Conservation (phyloP, 2,113 vertebrate species). For the Grus americana region DNA sequence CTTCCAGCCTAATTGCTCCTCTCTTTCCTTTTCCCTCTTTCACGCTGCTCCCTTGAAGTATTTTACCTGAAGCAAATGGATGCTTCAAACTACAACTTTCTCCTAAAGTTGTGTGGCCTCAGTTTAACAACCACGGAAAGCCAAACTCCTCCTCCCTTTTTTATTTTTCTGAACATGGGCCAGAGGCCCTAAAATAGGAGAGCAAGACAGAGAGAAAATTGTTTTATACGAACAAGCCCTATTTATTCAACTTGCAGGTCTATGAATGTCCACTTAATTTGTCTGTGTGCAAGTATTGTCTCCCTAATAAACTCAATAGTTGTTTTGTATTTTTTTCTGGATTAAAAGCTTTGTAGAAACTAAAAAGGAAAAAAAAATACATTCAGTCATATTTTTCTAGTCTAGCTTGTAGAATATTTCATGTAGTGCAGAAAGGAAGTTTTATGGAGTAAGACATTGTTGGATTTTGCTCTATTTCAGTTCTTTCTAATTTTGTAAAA, state of each 20-base stretch:
- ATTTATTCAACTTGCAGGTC: slow-evolving; percentile 58
- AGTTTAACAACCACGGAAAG: background rate
- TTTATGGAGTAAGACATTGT: slow-evolving; percentile 66
- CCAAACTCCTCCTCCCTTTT: slow-evolving; percentile 53
- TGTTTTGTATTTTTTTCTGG: slow-evolving; percentile 70
- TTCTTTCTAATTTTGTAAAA: slow-evolving; percentile 71
- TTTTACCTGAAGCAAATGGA: slow-evolving; percentile 14
- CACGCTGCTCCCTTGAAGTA: background rate
- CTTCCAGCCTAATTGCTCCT: background rate
- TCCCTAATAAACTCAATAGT: slow-evolving; percentile 56
- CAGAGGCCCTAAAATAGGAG: slow-evolving; percentile 30
- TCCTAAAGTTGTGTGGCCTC: slow-evolving; percentile 13
- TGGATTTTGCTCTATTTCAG: slow-evolving; percentile 67
- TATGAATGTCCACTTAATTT: slow-evolving; percentile 48
- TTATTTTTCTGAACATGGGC: slow-evolving; percentile 34
- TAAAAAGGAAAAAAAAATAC: slow-evolving; percentile 56
- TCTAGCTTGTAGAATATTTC: slow-evolving; percentile 69
- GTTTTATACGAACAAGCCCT: slow-evolving; percentile 46
- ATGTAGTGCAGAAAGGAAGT: slow-evolving; percentile 55
- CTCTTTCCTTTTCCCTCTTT: background rate
- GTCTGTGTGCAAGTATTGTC: slow-evolving; percentile 62
- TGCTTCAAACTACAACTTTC: background rate
- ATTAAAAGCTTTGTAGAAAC: slow-evolving; percentile 71
- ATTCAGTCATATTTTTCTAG: slow-evolving; percentile 73
- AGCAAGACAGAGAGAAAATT: slow-evolving; percentile 46